Evolutionary conservation across 2,888 invertebrate species (phyloP), one percentile per base, ranked within the genome.

Genomic region (Nymphalis polychloros): DNA sequence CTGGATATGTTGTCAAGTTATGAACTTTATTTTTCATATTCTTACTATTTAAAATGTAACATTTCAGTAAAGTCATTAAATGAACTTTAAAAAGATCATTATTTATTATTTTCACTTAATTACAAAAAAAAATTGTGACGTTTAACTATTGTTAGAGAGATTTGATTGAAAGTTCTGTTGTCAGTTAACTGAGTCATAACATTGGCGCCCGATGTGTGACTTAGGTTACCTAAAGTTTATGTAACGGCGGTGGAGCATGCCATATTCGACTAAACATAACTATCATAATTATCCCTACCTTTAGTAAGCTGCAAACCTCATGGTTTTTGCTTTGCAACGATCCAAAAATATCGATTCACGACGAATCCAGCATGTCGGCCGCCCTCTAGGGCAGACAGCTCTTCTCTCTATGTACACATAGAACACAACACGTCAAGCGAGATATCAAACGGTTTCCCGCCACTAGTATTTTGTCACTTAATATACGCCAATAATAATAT

Each of bases 311-410:
- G 84, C 80, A 84, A 87, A 88, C 85, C 86, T 87, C 92, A 91
- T 91, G 87, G 84, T 90, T 87, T 89, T 84, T 81, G 86, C 86
- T 88, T 81, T 82, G 86, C 84, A 90, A 84, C 84, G 92, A 84
- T 90, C 90, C 90, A 89, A 91, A 91, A 91, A 88, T 92, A 92
- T 92, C 90, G 92, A 92, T 92, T 92, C 91, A 91, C 89, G 83
- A 86, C 87, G 88, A 90, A 90, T 88, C 88, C 90, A 90, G 91
- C 92, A 92, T 92, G 91, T 90, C 91, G 90, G 88, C 87, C 89
- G 89, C 89, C 90, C 90, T 89, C 87, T 86, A 85, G 89, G 88
- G 89, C 90, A 89, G 89, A 89, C 90, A 84, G 90, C 84, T 88
- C 84, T 86, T 87, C 90, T 85, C 87, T 90, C 89, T 90, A 89